A percentile compares a stretch with the other conserved stretches of the same genome.
Evolutionary conservation across 2,888 invertebrate species (phyloP).

Genomic region (Lordiphosa andalusiaca): DNA sequence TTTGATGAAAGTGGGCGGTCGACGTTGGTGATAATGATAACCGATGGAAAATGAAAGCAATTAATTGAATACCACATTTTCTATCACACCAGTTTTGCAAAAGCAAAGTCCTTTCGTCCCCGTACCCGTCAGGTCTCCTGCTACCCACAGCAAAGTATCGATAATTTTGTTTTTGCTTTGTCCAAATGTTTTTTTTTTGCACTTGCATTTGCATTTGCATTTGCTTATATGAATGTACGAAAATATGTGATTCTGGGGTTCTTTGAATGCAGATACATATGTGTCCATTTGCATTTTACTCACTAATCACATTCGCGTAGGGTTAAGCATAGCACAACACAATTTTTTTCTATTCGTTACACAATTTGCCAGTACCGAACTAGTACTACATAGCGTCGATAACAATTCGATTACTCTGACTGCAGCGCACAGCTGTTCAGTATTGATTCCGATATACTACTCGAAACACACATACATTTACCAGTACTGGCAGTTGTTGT

Average conservation of each 20-base stretch:
- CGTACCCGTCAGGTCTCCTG: conserved; percentile 1
- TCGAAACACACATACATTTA: no score
- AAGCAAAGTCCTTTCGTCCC: conserved; percentile 3
- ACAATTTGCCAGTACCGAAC: conserved; percentile 4
- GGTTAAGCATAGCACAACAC: conserved; percentile 4
- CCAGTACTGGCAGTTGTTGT: no score
- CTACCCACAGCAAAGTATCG: neutral
- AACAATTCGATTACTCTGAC: conserved; percentile 3
- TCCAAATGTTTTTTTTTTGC: neutral
- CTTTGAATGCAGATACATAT: conserved; percentile 4
- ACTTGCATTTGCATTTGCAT: neutral
- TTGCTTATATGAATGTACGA: neutral
- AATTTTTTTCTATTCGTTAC: conserved; percentile 5
- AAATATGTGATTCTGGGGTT: neutral
- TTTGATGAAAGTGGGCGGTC: conserved; percentile 16
- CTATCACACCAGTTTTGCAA: conserved; percentile 33
- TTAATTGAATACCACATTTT: conserved; percentile 22
- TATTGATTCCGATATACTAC: no score
- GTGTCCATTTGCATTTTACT: conserved; percentile 1
- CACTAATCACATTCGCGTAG: conserved; percentile 7
- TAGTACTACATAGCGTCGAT: conserved; percentile 1
- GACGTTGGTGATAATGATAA: conserved; percentile 3
- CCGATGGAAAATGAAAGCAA: conserved; percentile 17
- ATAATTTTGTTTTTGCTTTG: conserved; percentile 4
- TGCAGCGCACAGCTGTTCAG: conserved; percentile 6